Base-by-base conservation (phyloP, 2,113 vertebrate species). In the Corythaixoides concolor region DNA sequence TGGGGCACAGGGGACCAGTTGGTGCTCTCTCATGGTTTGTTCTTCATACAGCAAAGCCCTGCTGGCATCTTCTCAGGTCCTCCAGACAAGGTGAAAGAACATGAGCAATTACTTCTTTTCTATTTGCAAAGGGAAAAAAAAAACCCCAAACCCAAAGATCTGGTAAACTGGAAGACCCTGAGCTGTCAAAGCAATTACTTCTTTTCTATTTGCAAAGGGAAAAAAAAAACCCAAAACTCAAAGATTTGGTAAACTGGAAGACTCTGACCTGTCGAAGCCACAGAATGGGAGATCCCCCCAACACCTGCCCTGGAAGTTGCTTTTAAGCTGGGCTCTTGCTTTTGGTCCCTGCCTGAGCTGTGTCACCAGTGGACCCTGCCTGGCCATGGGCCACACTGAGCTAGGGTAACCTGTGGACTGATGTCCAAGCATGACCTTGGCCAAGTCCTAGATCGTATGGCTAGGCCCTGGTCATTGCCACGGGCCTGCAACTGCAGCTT, bases 1-100 rank as follows among this genome's bases (percentile, higher is more conserved):
- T 0, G 35, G 11, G 6, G 17, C 23, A 63, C 9, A 55, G 15
- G 21, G 13, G 5, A 70, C 15, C 1, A 1, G 5, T 19, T 2
- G 8, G 12, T 30, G 19, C 5, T 3, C 45, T 63, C 9, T 90
- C 55, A 30, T 8, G 5, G 10, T n/a, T 56, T 75, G 12, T 6
- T 53, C 23, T 28, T 85, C 49, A 35, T n/a, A 30, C 8, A 32
- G 30, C 1, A 0, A 41, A 75, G 35, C 11, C 27, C 10, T 63
- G 30, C n/a, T 55, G 64, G 23, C 16, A 30, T 23, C n/a, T 73
- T 81, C 30, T 73, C 37, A 41, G 18, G 21, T 55, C 32, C 14
- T 37, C 60, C 50, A 24, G n/a, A 66, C 45, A 66, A 56, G 14
- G 21, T 50, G 32, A 68, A 81, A 68, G 22, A 59, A 69, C 8